Evolutionary conservation across 1,140 invertebrate species (phyloP), one percentile per base, ranked within the genome.

Genomic region (Zaprionus davidi): DNA sequence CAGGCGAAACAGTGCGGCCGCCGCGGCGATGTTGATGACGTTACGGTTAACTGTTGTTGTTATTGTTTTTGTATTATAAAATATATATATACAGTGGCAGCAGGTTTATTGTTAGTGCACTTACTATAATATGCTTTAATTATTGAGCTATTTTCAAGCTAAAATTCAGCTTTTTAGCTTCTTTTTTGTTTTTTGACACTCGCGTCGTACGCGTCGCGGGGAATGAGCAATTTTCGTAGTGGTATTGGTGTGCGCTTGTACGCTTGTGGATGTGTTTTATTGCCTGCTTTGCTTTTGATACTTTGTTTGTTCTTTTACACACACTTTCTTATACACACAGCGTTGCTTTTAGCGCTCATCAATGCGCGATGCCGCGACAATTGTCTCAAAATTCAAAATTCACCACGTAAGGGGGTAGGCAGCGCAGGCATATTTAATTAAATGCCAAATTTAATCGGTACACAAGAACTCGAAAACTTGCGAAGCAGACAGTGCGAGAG

Each of bases 281-380:
- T 82, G 79, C 72, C 66, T 53, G 66, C 70, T 81, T 87, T 76
- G 85, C 81, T 78, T 81, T 80, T 84, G 64, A 81, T 64, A 81
- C 81, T 90, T 88, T 88, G 84, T 88, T 88, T 88, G 84, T 88
- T 88, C 85, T 81, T 84, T 88, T 75, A 79, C 84, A 88, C 85
- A 81, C 84, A 80, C 71, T 79, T 88, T 88, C 84, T 78, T 78
- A 56, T 65, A 56, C 69, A 70, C 62, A 68, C 84, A 87, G 84
- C 57, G 84, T 87, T 83, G 84, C 78, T 88, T 79, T 85, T 82
- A 74, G 53, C 55, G 51, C 44, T 67, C 74, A 86, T 79, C 74
- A 79, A 41, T 51, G 67, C n/a, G 15, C 31, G 31, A 34, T 34
- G 9, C 55, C 55, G 60, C 67, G 67, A 31, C 36, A 56, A 69